phyloP scores from a whole-genome alignment of 2,113 vertebrate species.

The Alectura lathami region DNA sequence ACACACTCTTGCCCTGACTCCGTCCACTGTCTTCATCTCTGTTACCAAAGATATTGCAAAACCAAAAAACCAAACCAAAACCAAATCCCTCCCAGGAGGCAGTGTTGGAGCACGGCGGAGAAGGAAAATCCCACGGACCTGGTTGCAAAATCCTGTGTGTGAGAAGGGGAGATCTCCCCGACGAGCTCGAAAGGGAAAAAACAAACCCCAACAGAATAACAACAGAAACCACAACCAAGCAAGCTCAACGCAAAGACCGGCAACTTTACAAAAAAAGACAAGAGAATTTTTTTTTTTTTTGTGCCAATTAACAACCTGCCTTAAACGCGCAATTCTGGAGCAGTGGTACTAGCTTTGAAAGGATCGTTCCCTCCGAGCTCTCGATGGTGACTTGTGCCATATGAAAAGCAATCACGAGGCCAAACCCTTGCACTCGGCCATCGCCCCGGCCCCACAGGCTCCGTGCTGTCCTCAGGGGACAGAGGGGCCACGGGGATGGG shows the following conservation, averaged over 20 bases:
- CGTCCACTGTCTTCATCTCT: conserved; percentile 33
- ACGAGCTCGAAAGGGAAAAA: neutral
- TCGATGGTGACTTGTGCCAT: conserved; percentile 77
- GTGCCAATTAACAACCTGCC: conserved; percentile 95
- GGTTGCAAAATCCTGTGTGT: neutral
- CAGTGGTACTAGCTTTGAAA: conserved; percentile 71
- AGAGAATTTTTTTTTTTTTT: conserved; percentile 65
- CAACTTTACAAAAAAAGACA: conserved; percentile 43
- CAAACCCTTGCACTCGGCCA: conserved; percentile 32
- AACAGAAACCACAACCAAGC: conserved; percentile 30
- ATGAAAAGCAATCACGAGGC: conserved; percentile 55
- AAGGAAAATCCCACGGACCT: neutral
- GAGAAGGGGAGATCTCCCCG: neutral
- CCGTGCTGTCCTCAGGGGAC: neutral
- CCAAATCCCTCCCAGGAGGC: neutral
- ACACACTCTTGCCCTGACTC: neutral
- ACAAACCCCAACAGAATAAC: neutral
- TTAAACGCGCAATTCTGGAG: conserved; percentile 86
- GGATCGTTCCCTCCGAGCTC: conserved; percentile 67
- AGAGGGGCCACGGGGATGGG: neutral
- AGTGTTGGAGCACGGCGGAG: neutral
- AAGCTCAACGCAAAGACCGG: conserved; percentile 21
- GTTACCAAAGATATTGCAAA: conserved; percentile 72
- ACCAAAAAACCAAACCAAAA: neutral
- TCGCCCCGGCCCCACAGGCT: neutral